Evolutionary conservation across 2,113 vertebrate species (phyloP).

Genomic region (Neoarius graeffei): DNA sequence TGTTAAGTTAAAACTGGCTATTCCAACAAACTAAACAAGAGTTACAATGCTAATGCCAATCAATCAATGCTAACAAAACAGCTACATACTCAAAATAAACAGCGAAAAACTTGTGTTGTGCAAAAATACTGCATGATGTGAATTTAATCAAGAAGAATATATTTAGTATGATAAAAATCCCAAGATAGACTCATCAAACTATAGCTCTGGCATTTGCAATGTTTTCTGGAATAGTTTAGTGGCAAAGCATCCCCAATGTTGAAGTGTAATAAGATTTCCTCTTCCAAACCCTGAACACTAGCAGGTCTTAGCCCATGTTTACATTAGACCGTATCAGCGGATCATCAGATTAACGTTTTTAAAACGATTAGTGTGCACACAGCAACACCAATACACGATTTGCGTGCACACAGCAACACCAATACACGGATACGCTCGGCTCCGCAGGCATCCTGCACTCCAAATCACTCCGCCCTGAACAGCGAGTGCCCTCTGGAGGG

Average conservation of each 20-base stretch:
- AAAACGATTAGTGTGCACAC: too few relatives aligned
- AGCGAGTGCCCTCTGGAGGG: too few relatives aligned
- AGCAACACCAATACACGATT: too few relatives aligned
- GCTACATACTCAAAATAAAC: background rate
- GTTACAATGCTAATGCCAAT: background rate
- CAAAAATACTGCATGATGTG: background rate
- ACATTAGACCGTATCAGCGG: too few relatives aligned
- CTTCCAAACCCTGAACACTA: background rate
- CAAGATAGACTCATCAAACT: background rate
- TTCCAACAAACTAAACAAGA: background rate
- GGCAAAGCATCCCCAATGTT: background rate
- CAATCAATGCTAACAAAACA: background rate
- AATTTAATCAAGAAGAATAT: background rate
- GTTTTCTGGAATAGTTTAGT: background rate
- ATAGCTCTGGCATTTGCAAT: background rate
- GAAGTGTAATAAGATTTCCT: background rate
- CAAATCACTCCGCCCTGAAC: too few relatives aligned
- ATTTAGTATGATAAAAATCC: background rate
- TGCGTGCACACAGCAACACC: too few relatives aligned
- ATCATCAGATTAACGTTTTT: too few relatives aligned
- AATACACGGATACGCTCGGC: too few relatives aligned
- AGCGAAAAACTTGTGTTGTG: background rate
- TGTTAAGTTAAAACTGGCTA: background rate
- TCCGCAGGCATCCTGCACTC: too few relatives aligned
- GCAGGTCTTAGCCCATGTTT: background rate